Evolutionary conservation across 2,797 vertebrate species (phyloP).

Genomic region (Falco novaeseelandiae): DNA sequence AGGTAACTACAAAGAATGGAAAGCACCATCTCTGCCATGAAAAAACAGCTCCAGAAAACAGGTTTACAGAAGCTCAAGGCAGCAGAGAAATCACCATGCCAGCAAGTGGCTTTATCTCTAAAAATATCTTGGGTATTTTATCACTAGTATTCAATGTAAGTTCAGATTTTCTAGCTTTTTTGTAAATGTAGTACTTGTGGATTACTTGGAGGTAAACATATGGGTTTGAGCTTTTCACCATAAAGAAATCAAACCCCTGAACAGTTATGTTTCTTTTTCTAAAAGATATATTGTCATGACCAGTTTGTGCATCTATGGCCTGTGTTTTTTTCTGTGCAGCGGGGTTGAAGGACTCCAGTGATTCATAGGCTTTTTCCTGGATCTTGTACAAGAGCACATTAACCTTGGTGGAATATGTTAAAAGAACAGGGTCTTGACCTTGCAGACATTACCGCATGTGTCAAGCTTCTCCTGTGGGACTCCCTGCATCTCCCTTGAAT

Average conservation of each 20-base stretch:
- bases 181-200: accelerated
- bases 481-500: neutral
- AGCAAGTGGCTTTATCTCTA: neutral
- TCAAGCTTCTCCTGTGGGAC: neutral
- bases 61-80: neutral
- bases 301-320: neutral
- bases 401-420: neutral
- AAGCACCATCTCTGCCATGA: neutral
- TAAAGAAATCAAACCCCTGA: accelerated
- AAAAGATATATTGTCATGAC: neutral
- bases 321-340: neutral
- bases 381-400: neutral
- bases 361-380: neutral
- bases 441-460: neutral
- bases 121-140: neutral
- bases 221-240: neutral
- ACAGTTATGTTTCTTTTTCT: neutral
- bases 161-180: neutral
- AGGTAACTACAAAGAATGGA: neutral
- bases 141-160: neutral
- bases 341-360: neutral
- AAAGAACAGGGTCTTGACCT: neutral
- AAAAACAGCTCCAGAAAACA: neutral
- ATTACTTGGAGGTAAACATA: neutral
- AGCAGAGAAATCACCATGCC: neutral